These are phyloP conservation scores for Caenorhabditis becei DNA, from an alignment of 2,888 invertebrate species.

Conservation along the genomic window DNA sequence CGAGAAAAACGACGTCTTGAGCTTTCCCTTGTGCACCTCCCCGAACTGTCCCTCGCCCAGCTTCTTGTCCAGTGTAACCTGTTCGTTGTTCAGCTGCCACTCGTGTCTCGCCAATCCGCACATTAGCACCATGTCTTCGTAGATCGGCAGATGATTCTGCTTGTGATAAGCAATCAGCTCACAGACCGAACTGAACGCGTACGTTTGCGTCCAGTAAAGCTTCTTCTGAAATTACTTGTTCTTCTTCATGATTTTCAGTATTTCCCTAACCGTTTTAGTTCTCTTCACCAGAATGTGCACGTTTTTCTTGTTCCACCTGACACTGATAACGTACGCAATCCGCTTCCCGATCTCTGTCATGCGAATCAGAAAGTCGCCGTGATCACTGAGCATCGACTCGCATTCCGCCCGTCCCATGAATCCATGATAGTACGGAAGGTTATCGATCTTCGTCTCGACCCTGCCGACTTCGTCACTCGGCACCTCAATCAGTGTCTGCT, in stretches of 20 bases:
- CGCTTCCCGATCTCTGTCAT: constrained; percentile 56
- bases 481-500: constrained; percentile 29
- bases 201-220: constrained; percentile 66
- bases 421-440: constrained; percentile 66
- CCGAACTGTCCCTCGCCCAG: constrained; percentile 70
- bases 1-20: constrained; percentile 62
- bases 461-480: constrained; percentile 63
- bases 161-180: constrained; percentile 69
- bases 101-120: constrained; percentile 50
- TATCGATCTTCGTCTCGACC: constrained; percentile 60
- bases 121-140: constrained; percentile 30
- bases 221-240: constrained; percentile 59
- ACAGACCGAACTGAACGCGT: constrained; percentile 64
- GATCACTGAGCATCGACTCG: constrained; percentile 53
- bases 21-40: constrained; percentile 60
- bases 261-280: constrained; percentile 61
- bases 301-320: constrained; percentile 40
- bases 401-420: constrained; percentile 63
- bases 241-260: no score
- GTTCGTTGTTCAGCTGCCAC: constrained; percentile 71
- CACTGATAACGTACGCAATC: constrained; percentile 60
- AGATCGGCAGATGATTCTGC: constrained; percentile 35
- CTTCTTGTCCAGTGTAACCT: constrained; percentile 49
- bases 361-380: constrained; percentile 69
- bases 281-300: constrained; percentile 62